Evolutionary conservation across 2,888 invertebrate species (phyloP).

Genomic region (Odontocolon sp.): DNA sequence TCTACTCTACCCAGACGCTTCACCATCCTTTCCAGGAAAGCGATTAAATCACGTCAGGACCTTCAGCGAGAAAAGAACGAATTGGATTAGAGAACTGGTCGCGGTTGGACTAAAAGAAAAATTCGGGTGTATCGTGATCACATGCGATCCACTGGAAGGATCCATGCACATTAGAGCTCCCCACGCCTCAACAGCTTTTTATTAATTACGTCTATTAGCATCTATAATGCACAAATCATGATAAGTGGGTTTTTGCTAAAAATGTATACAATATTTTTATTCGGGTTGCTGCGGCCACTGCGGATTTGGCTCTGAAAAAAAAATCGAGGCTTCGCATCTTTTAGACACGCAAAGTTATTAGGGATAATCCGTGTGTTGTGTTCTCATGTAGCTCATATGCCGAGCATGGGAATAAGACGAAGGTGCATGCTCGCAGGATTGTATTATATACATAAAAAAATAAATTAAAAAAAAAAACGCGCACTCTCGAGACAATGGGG

Average conservation of each 20-base stretch:
- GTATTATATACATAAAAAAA: slow-evolving; percentile 27
- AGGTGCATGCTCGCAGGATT: slow-evolving; percentile 45
- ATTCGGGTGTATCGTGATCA: slow-evolving; percentile 37
- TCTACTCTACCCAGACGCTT: slow-evolving; percentile 50
- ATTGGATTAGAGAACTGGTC: slow-evolving; percentile 57
- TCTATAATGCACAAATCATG: slow-evolving; percentile 61
- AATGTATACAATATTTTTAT: slow-evolving; percentile 25
- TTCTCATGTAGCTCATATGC: slow-evolving; percentile 26
- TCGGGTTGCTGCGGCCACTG: no score
- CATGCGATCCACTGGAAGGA: slow-evolving; percentile 12
- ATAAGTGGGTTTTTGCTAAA: slow-evolving; percentile 52
- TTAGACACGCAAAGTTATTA: slow-evolving; percentile 60
- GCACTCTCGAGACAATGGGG: slow-evolving; percentile 59
- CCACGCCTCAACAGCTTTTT: slow-evolving; percentile 56
- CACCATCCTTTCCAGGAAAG: slow-evolving; percentile 61
- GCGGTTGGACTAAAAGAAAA: slow-evolving; percentile 22
- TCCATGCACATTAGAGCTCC: slow-evolving; percentile 22
- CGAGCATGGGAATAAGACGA: slow-evolving; percentile 54
- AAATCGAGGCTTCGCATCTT: slow-evolving; percentile 43
- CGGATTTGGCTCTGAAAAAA: slow-evolving; percentile 52
- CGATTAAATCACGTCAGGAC: slow-evolving; percentile 60
- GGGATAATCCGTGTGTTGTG: slow-evolving; percentile 57
- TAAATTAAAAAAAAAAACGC: slow-evolving; percentile 36
- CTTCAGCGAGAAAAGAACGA: slow-evolving; percentile 43
- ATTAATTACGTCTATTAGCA: slow-evolving; percentile 60